Conservation (phyloP, 2,113 vertebrate genomes). For the Psophia crepitans region DNA sequence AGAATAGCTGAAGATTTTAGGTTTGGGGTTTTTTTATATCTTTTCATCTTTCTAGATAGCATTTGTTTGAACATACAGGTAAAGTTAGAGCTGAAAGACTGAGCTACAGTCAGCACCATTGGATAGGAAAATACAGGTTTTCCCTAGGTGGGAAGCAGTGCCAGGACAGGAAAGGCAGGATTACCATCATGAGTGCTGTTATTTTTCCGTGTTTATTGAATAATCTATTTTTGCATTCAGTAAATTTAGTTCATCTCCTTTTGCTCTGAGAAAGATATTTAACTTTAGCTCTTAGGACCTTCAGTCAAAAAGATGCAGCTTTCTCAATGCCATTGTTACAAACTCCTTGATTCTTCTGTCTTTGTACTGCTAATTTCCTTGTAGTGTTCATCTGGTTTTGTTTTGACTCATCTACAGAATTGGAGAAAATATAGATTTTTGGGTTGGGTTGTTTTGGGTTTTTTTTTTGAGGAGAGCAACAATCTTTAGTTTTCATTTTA, state of each 20-base stretch:
- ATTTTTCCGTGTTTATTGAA: background rate
- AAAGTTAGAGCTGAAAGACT: background rate
- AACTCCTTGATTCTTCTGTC: background rate
- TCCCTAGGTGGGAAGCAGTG: background rate
- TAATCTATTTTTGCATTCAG: background rate
- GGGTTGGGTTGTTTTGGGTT: too few species aligned
- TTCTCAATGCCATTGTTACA: background rate
- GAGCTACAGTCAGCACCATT: background rate
- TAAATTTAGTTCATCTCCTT: background rate
- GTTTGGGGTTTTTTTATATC: background rate
- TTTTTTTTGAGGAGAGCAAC: background rate
- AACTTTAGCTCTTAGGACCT: background rate
- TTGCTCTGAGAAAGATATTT: background rate
- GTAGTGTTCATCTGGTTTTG: background rate
- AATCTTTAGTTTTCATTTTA: background rate
- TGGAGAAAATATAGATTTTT: background rate
- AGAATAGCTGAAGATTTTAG: background rate
- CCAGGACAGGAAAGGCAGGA: background rate
- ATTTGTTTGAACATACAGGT: background rate
- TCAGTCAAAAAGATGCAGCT: background rate
- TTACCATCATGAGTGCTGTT: background rate
- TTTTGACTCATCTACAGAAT: background rate
- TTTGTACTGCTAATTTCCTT: background rate
- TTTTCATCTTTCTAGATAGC: background rate
- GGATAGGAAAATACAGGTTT: background rate